Conservation (phyloP, 2,113 vertebrate species). For the Oryzias javanicus region DNA sequence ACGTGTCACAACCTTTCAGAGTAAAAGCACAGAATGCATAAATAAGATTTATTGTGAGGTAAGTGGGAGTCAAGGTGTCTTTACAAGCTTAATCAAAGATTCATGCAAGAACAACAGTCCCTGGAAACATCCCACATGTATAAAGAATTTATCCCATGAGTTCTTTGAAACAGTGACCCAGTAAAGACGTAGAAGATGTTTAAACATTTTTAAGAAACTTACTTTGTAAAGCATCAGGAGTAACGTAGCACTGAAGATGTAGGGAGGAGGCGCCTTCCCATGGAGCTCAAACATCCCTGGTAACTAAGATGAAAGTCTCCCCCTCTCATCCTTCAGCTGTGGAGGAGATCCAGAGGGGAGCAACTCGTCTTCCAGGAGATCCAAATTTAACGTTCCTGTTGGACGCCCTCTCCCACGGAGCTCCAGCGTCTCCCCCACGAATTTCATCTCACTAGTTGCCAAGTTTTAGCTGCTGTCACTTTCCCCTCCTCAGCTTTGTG, state of each 20-base stretch:
- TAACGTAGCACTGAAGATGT: constrained; percentile 85
- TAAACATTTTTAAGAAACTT: constrained; percentile 62
- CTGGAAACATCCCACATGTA: constrained; percentile 28
- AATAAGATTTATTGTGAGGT: not conserved
- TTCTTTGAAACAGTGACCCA: constrained; percentile 13
- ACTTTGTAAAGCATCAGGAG: constrained; percentile 97
- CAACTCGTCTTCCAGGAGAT: constrained; percentile 74
- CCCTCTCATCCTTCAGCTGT: constrained; percentile 73
- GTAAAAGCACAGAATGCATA: not conserved
- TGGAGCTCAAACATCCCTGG: constrained; percentile 74
- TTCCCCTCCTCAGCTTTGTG: constrained; percentile 75
- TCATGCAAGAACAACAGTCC: constrained; percentile 34
- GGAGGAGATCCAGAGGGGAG: constrained; percentile 73
- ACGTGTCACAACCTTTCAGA: not conserved
- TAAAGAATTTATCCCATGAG: constrained; percentile 25
- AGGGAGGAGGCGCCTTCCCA: constrained; percentile 78
- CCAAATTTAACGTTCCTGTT: constrained; percentile 62
- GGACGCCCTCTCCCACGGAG: constrained; percentile 74
- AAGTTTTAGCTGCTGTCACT: constrained; percentile 80
- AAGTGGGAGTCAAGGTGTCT: not conserved
- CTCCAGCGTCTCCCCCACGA: constrained; percentile 77
- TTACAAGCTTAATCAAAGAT: constrained; percentile 21
- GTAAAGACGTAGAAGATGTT: constrained; percentile 7
- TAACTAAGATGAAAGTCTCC: constrained; percentile 64
- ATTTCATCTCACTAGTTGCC: constrained; percentile 80